Evolutionary conservation across 2,113 vertebrate genomes (phyloP), one percentile per base, ranked within the genome.

Genomic region (Cheilinus undulatus): DNA sequence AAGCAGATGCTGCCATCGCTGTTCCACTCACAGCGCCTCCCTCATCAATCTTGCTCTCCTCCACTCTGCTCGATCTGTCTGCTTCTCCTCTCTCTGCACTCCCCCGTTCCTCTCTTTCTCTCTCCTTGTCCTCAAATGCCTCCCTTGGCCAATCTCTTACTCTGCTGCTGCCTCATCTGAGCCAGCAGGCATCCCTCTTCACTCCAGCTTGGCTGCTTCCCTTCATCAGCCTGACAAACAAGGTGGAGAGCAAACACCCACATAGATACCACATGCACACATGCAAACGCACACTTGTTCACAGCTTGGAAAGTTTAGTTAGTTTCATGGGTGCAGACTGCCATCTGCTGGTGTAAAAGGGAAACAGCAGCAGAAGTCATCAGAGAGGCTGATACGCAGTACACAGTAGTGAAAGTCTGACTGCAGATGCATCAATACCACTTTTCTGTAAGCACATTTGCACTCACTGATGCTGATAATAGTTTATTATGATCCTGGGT

Each of bases 311-410:
- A 34, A 9, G 7, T 57, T 19, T 60, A 56, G 36, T 19, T 23
- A 11, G 23, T 65, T 56, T 49, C 19, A 65, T 56, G 67, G 50
- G 19, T 68, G 20, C 61, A 49, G 56, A 11, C 85, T 88, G 89
- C 85, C 89, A 73, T 79, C 90, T 91, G 73, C 80, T 88, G 87
- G 88, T 60, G 52, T 30, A 19, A 45, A 58, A 64, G 34, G n/a
- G 4, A 40, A 19, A 46, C 7, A 80, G 14, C 19, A 42, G 22
- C 24, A 22, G 11, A 27, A 26, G 40, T 0, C 22, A 30, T 26
- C 11, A 57, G n/a, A 42, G 34, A 36, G 26, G 68, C 8, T 30
- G 28, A 22, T 24, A 17, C 17, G 36, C 61, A 54, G 12, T 27
- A 22, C 20, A 34, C 49, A 49, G 36, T n/a, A 26, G 42, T 9